A percentile compares a stretch with the other conserved stretches of the same genome.
Conservation (phyloP, 1,140 invertebrate species). For the Heliothis virescens region DNA sequence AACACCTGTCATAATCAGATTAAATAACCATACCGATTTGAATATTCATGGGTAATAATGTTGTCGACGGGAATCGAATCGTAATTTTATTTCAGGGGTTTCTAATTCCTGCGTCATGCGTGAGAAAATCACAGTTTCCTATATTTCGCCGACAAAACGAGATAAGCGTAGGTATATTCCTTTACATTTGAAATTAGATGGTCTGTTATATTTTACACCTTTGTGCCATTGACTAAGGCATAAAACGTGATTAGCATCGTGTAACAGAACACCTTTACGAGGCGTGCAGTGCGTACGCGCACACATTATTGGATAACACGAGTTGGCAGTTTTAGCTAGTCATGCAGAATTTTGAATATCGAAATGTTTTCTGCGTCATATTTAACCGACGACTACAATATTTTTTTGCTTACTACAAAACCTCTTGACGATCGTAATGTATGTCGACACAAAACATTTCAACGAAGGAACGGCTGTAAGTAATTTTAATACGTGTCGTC, state of each 20-base stretch:
- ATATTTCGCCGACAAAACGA: not conserved
- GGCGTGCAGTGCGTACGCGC: slow-evolving; percentile 10
- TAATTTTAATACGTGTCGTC: slow-evolving; percentile 13
- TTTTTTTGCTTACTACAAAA: slow-evolving; percentile 25
- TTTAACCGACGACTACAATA: not conserved
- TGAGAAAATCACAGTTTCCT: slow-evolving; percentile 23
- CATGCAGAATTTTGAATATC: slow-evolving; percentile 27
- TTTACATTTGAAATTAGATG: slow-evolving; percentile 11
- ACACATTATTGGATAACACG: slow-evolving; percentile 13
- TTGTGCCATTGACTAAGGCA: slow-evolving; percentile 34
- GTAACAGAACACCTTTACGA: slow-evolving; percentile 39
- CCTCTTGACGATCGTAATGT: not conserved
- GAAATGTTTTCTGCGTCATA: slow-evolving; percentile 17
- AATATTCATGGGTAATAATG: slow-evolving; percentile 25
- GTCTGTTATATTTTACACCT: slow-evolving; percentile 38
- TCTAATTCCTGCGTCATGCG: not conserved
- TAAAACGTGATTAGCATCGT: slow-evolving; percentile 49
- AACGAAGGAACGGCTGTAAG: not conserved
- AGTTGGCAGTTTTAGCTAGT: slow-evolving; percentile 28
- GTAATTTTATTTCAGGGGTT: slow-evolving; percentile 15
- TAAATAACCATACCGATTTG: slow-evolving; percentile 24
- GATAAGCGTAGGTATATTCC: slow-evolving; percentile 11
- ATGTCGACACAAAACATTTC: slow-evolving; percentile 21
- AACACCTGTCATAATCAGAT: slow-evolving; percentile 33
- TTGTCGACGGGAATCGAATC: slow-evolving; percentile 3